A percentile compares a stretch with the other conserved stretches of the same genome.
Evolutionary conservation across 2,797 vertebrate genomes (phyloP).

Genomic region (Macropodus opercularis): DNA sequence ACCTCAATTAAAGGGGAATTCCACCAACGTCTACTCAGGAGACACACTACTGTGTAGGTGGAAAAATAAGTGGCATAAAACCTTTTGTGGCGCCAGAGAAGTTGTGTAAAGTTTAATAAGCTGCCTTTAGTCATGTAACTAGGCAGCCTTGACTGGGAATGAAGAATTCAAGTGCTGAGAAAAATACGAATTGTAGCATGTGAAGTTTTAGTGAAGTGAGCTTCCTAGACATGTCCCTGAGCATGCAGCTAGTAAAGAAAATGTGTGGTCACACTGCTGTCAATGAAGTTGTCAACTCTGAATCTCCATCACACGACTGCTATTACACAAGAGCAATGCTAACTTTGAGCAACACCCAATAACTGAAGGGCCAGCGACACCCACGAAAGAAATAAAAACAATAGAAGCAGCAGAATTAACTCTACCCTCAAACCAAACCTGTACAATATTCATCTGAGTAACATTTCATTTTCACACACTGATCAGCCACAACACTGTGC

Average conservation of each 20-base stretch:
- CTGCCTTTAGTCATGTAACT: slow-evolving; percentile 2
- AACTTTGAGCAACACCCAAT: background rate
- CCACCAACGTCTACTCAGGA: background rate
- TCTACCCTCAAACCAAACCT: too few species aligned
- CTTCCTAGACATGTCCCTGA: background rate
- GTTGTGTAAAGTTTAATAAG: background rate
- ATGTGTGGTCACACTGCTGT: too few species aligned
- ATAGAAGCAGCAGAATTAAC: too few species aligned
- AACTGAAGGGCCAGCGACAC: too few species aligned
- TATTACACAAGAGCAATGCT: background rate
- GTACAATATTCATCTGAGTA: too few species aligned
- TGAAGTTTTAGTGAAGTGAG: background rate
- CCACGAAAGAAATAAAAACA: background rate
- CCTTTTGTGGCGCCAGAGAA: background rate
- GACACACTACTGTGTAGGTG: too few species aligned
- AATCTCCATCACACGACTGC: background rate
- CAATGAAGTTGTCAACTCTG: background rate
- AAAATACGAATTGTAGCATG: too few species aligned
- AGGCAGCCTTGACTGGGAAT: background rate
- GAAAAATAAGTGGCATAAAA: background rate
- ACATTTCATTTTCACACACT: background rate
- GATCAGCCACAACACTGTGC: background rate
- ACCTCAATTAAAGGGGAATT: background rate
- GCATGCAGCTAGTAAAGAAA: too few species aligned
- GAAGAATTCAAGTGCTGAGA: background rate